Conservation (phyloP, 2,113 vertebrate genomes). For the Takifugu flavidus region DNA sequence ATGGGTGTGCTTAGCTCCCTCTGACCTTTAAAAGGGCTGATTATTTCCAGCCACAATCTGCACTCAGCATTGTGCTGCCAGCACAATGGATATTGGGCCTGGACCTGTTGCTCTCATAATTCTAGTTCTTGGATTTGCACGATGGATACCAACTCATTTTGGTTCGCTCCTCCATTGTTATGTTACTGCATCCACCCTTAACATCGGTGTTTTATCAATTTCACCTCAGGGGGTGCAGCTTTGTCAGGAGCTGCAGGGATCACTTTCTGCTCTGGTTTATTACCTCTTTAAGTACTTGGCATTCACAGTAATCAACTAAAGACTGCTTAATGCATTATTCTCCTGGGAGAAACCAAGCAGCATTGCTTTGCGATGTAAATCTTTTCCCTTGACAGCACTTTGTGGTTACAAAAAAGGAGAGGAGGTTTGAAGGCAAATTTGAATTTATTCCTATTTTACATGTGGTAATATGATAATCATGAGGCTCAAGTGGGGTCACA, state of each 20-base stretch:
- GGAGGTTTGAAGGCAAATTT: constrained; percentile 31
- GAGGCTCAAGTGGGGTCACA: constrained; percentile 53
- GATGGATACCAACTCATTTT: constrained; percentile 47
- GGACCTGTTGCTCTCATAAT: constrained; percentile 66
- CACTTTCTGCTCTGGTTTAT: constrained; percentile 23
- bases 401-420: constrained; percentile 2
- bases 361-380: constrained; percentile 38
- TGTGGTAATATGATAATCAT: constrained; percentile 64
- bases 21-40: constrained; percentile 70
- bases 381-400: constrained; percentile 21
- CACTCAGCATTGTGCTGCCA: constrained; percentile 60
- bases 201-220: constrained; percentile 35
- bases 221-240: constrained; percentile 26
- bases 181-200: constrained; percentile 46
- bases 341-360: constrained; percentile 30
- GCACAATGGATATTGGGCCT: constrained; percentile 68
- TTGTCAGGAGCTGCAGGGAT: constrained; percentile 20
- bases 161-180: constrained; percentile 43
- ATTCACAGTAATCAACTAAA: constrained; percentile 48
- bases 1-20: constrained; percentile 69
- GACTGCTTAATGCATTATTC: constrained; percentile 32
- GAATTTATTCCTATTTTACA: constrained; percentile 70
- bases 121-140: constrained; percentile 32
- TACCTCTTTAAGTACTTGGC: constrained; percentile 34
- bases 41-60: constrained; percentile 70